Base-by-base conservation (phyloP, 92 coral and sea anemone species). In the Umimayanthus kanabou region DNA sequence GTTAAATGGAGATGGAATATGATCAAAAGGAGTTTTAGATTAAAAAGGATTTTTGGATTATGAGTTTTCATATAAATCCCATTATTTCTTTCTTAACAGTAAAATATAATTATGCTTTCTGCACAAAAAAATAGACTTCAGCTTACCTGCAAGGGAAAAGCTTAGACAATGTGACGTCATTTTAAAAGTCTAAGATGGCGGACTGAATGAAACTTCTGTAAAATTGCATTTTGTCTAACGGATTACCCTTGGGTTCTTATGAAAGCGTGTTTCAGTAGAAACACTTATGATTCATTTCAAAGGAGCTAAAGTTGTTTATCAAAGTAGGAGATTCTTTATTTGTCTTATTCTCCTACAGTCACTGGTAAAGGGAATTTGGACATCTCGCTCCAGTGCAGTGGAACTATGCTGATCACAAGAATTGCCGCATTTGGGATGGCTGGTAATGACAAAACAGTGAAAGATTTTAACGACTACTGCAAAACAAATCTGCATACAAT, bases 291-390 rank as follows among this genome's bases (percentile, higher is more conserved):
- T 33, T 33, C 0, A 33, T 2, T 47, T 47, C 50, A 47, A 8
- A 47, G 58, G 10, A 47, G 58, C 58, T 15, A 33, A 33, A 33
- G 20, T 11, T 53, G 16, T 53, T 53, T 53, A 3, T 53, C 14
- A 13, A 53, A 16, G 58, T 53, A 53, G 20, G 58, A 14, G 58
- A 53, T 11, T 4, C 11, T 18, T 49, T 58, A 39, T 39, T 33
- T 30, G 11, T 15, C 77, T 75, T 67, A 39, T 29, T 81, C 78
- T 4, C 43, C 72, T 43, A 45, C 88, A 94, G 97, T 80, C 28
- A 89, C 84, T 45, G 95, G 94, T 15, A 93, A 85, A 61, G 98
- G 96, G 16, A 95, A 95, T 73, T 93, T 93, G 67, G 96, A 95
- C 88, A 93, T 95, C 85, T 84, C 94, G 4, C 90, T 95, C 73